A percentile compares a stretch with the other conserved stretches of the same genome.
These are phyloP conservation scores for Drosophila monieri DNA, from an alignment of 2,888 invertebrate species.

Conservation along the genomic window DNA sequence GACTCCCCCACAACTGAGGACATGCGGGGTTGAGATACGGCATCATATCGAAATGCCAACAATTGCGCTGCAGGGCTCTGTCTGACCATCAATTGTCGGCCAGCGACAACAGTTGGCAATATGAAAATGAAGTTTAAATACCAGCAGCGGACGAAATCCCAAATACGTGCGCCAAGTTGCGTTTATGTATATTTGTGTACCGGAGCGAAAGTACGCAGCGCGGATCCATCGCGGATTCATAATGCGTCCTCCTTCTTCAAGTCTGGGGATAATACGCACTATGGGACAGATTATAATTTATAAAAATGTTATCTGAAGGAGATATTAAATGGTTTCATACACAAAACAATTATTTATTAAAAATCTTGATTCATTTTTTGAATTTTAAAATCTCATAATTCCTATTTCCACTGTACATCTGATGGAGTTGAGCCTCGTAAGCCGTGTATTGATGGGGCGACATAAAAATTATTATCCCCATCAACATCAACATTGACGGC, in stretches of 20 bases:
- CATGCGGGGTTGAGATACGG: slow-evolving; percentile 18
- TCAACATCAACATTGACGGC: slow-evolving; percentile 43
- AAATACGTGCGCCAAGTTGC: slow-evolving; percentile 70
- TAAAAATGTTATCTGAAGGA: background rate
- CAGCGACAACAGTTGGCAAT: slow-evolving; percentile 28
- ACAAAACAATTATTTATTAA: too few relatives aligned
- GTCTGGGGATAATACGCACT: slow-evolving; percentile 42
- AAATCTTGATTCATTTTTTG: background rate
- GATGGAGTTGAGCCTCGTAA: slow-evolving; percentile 7
- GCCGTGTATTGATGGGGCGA: slow-evolving; percentile 28
- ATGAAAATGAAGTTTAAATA: slow-evolving; percentile 61
- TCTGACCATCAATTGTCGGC: slow-evolving; percentile 40
- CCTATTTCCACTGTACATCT: slow-evolving; percentile 13
- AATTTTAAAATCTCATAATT: background rate
- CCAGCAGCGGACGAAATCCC: slow-evolving; percentile 62
- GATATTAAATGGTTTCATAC: background rate
- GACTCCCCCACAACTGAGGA: slow-evolving; percentile 10
- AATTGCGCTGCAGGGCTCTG: slow-evolving; percentile 22
- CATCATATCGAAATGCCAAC: slow-evolving; percentile 54
- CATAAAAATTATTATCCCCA: slow-evolving; percentile 51
- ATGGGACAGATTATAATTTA: background rate
- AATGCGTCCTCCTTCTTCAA: slow-evolving; percentile 22
- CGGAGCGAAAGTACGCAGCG: slow-evolving; percentile 48
- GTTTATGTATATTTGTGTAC: slow-evolving; percentile 58
- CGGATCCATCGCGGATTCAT: slow-evolving; percentile 38